Evolutionary conservation across 2,797 vertebrate genomes (phyloP).

Genomic region (Loriculus beryllinus): DNA sequence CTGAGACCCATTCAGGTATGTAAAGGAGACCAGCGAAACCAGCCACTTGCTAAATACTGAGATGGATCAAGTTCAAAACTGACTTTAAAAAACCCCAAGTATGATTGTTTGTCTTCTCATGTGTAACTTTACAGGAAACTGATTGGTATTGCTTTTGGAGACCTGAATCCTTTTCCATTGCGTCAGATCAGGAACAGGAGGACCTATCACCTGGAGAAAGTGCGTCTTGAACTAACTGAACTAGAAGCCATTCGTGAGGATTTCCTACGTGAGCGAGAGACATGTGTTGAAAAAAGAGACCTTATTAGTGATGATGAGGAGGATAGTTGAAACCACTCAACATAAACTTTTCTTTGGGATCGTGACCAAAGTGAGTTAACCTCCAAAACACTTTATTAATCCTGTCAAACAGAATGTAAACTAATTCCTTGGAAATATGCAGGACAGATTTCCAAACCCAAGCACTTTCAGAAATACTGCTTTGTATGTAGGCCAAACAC

Average conservation of each 20-base stretch:
- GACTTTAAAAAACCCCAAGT: neutral
- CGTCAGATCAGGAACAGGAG: slow-evolving; percentile 93
- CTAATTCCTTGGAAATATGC: slow-evolving; percentile 51
- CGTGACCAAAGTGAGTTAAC: slow-evolving; percentile 29
- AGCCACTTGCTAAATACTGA: neutral
- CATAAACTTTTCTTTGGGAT: neutral
- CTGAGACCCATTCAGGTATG: neutral
- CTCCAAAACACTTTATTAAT: neutral
- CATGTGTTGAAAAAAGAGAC: slow-evolving; percentile 82
- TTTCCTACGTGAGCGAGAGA: slow-evolving; percentile 90
- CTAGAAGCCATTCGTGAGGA: slow-evolving; percentile 95
- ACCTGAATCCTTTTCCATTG: slow-evolving; percentile 97
- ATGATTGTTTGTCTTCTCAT: neutral
- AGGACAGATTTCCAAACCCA: slow-evolving; percentile 52
- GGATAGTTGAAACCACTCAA: slow-evolving; percentile 76
- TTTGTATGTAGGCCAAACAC: slow-evolving; percentile 20
- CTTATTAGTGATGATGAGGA: slow-evolving; percentile 96
- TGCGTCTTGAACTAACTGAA: slow-evolving; percentile 93
- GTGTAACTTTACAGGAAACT: slow-evolving; percentile 81
- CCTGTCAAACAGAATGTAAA: slow-evolving; percentile 26
- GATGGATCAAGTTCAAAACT: neutral
- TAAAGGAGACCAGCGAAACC: neutral
- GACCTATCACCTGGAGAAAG: slow-evolving; percentile 92
- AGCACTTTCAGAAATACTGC: slow-evolving; percentile 24
- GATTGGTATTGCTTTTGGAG: slow-evolving; percentile 90